Evolutionary conservation across 2,797 vertebrate species (phyloP).

Genomic region (Karalla daura): DNA sequence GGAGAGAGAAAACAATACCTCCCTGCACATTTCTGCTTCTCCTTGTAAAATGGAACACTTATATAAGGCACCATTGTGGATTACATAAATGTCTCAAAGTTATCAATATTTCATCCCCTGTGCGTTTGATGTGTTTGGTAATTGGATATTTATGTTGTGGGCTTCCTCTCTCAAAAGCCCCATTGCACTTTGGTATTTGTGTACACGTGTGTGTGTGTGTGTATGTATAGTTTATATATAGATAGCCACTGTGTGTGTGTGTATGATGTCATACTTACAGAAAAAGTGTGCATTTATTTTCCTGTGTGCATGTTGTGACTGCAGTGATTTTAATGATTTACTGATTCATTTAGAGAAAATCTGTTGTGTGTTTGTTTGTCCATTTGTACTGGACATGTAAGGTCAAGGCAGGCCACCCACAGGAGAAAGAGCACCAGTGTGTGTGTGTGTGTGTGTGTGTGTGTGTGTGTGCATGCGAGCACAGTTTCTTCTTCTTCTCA

Average conservation of each 20-base stretch:
- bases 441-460: no score
- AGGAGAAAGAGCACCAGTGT: conserved; percentile 16
- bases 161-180: conserved; percentile 66
- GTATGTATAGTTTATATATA: conserved; percentile 14
- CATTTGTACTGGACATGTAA: conserved; percentile 15
- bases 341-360: conserved; percentile 10
- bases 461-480: no score
- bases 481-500: neutral
- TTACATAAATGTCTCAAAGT: conserved; percentile 84
- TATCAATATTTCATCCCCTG: conserved; percentile 85
- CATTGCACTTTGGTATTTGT: conserved; percentile 49
- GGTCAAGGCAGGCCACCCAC: conserved; percentile 34
- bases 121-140: conserved; percentile 84
- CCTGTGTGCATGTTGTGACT: no score
- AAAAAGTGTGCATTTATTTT: neutral
- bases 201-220: conserved; percentile 35
- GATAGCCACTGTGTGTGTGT: conserved; percentile 5
- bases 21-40: conserved; percentile 67
- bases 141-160: conserved; percentile 83
- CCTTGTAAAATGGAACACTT: conserved; percentile 81
- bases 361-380: neutral
- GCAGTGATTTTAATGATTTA: no score
- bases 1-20: conserved; percentile 67
- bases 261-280: neutral
- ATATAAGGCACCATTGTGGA: conserved; percentile 83